Base-by-base conservation (phyloP, 1,140 invertebrate genomes). In the Cyphomyrmex costatus region DNA sequence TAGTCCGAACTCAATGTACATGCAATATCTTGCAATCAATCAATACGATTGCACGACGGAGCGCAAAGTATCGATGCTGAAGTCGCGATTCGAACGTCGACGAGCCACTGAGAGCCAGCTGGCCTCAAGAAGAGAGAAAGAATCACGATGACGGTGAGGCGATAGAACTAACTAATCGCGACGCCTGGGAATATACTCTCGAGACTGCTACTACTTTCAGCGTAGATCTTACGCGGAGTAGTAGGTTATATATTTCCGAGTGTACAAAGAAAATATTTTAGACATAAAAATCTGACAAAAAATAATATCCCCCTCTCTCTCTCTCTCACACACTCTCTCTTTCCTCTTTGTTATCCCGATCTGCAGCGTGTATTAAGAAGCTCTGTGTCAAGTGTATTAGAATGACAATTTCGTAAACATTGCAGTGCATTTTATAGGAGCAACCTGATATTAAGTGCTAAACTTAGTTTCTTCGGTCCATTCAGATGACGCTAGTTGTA, bases 21-120 rank as follows among this genome's bases (percentile, higher is more conserved):
- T n/a, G 53, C 6, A 8, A 33, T 7, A 58, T 74, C 30, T 56
- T 16, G 71, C 24, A 27, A 71, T 71, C 24, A 27, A 71, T 71
- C 61, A 14, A 46, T 24, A 24, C 46, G 16, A 76, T 60, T 33
- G 46, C 27, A 12, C 16, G 68, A 71, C 49, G 12, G 21, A 30
- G 36, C 58, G 14, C 74, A 14, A 24, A 12, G 56, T 66, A n/a
- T 49, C 36, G 63, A 80, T 51, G 42, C 36, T 21, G 12, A 78
- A 70, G 77, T 68, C 30, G n/a, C 36, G 60, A 63, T 63, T 63
- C 58, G 60, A 78, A 16, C 24, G 66, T 73, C 79, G 66, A 71
- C 51, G 12, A 46, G 66, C 24, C 21, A 73, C 79, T 71, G 78
- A 82, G 27, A 27, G 51, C 24, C 19, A 33, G 19, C 53, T 60